These are phyloP conservation scores for Carassius carassius DNA, from an alignment of 2,113 vertebrate genomes.

Conservation along the genomic window DNA sequence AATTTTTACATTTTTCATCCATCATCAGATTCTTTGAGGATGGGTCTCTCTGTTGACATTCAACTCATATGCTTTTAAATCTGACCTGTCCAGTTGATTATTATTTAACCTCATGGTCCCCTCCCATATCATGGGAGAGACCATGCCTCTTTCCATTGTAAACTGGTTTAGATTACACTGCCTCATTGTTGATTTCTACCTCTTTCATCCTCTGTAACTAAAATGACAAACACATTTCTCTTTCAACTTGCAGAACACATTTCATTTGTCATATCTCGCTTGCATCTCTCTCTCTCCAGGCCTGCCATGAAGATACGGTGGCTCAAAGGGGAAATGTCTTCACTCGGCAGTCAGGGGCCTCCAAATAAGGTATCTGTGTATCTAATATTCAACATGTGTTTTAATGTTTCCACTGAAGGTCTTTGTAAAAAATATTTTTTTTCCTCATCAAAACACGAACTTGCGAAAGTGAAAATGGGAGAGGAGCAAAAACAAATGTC, in stretches of 20 bases:
- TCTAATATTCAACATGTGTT: constrained; percentile 43
- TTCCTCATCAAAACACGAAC: constrained; percentile 12
- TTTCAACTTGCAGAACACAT: constrained; percentile 55
- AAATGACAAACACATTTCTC: constrained; percentile 70
- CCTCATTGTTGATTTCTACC: constrained; percentile 57
- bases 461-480: constrained; percentile 22
- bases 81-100: constrained; percentile 53
- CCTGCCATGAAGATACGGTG: constrained; percentile 40
- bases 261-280: constrained; percentile 64
- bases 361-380: constrained; percentile 35
- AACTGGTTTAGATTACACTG: constrained; percentile 64
- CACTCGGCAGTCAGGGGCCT: constrained; percentile 21
- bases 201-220: constrained; percentile 61
- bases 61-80: constrained; percentile 53
- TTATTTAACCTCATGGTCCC: constrained; percentile 41
- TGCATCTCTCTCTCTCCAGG: constrained; percentile 53
- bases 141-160: constrained; percentile 47
- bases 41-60: constrained; percentile 48
- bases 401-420: constrained; percentile 36
- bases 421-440: constrained; percentile 28
- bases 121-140: constrained; percentile 60
- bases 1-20: constrained; percentile 56
- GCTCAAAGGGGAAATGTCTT: constrained; percentile 32
- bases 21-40: constrained; percentile 59
- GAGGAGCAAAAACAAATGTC: not conserved